These are phyloP conservation scores for Muntiacus muntjak DNA, from an alignment of 2,113 vertebrate genomes.

Conservation along the genomic window DNA sequence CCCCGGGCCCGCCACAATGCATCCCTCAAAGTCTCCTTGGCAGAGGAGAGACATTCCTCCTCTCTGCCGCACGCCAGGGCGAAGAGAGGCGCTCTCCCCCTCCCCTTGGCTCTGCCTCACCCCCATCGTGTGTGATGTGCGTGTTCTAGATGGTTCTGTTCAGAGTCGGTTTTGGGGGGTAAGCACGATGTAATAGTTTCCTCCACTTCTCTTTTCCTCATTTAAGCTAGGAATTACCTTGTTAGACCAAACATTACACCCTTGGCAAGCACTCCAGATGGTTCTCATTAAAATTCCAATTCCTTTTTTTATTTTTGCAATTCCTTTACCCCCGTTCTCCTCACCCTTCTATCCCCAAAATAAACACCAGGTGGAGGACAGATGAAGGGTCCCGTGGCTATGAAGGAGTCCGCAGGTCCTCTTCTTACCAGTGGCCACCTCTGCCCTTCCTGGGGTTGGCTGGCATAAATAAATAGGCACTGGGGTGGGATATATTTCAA, in stretches of 20 bases:
- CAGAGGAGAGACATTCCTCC: slow-evolving; percentile 52
- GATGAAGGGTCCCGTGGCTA: neutral
- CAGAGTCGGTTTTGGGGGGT: neutral
- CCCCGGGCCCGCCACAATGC: slow-evolving; percentile 71
- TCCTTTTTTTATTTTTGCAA: neutral
- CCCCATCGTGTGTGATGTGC: neutral
- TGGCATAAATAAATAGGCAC: neutral
- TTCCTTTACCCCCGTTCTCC: neutral
- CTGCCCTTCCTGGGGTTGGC: neutral
- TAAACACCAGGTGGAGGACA: slow-evolving; percentile 45
- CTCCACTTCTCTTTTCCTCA: neutral
- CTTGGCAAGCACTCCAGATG: slow-evolving; percentile 76
- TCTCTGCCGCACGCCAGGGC: neutral
- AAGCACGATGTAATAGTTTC: neutral
- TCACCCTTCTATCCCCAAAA: slow-evolving; percentile 60
- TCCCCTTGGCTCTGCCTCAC: neutral
- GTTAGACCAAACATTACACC: slow-evolving; percentile 53
- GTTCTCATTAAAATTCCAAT: slow-evolving; percentile 77
- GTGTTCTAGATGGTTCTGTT: neutral
- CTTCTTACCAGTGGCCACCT: neutral
- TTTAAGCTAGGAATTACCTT: slow-evolving; percentile 53
- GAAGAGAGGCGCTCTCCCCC: neutral
- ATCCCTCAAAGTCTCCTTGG: slow-evolving; percentile 76
- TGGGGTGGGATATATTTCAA: neutral
- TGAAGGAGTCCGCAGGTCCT: neutral